Base-by-base conservation (phyloP, 2,113 vertebrate species). In the Odocoileus virginianus region DNA sequence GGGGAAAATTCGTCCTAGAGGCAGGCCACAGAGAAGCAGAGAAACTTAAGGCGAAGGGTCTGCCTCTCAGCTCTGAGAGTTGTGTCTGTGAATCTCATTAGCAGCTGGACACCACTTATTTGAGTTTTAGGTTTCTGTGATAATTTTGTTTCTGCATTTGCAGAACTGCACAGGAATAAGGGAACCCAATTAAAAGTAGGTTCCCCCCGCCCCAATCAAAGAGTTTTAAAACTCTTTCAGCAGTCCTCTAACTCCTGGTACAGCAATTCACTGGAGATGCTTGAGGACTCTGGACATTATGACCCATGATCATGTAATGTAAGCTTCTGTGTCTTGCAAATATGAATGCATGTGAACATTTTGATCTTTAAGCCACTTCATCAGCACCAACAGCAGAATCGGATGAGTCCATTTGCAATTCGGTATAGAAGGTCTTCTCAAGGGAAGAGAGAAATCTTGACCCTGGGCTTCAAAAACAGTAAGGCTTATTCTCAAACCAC, bases 281-380 rank as follows among this genome's bases (percentile, higher is more conserved):
- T 61, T 6, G 0, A 47, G 84, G 76, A 79, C 50, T 50, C 85
- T 94, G 50, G 50, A 14, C 36, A 50, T 90, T 57, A 50, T 25
- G n/a, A 55, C 1, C 6, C 23, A 19, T 1, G 0, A 7, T 36
- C 36, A 28, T 2, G 11, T 6, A 21, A 21, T 0, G 14, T 27
- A 33, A 40, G 33, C 19, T 74, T 61, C 87, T 55, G 10, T 12
- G 40, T 54, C 15, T 8, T 21, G 0, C 45, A 28, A 45, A 40
- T 5, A 2, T 2, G 17, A 17, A 0, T 5, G 23, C 28, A 2
- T 10, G 8, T 10, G 3, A 58, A 52, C 43, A 28, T 2, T 33
- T 27, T 23, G 1, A 19, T 27, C 64, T 87, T 87, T 8, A 45
- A 61, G 87, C 2, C 14, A 33, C 19, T 1, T 25, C 10, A 43